Percentiles rank a stretch among this genome's conserved stretches.
phyloP scores from a whole-genome alignment of 2,113 vertebrate genomes.

The Brienomyrus longianalis region DNA sequence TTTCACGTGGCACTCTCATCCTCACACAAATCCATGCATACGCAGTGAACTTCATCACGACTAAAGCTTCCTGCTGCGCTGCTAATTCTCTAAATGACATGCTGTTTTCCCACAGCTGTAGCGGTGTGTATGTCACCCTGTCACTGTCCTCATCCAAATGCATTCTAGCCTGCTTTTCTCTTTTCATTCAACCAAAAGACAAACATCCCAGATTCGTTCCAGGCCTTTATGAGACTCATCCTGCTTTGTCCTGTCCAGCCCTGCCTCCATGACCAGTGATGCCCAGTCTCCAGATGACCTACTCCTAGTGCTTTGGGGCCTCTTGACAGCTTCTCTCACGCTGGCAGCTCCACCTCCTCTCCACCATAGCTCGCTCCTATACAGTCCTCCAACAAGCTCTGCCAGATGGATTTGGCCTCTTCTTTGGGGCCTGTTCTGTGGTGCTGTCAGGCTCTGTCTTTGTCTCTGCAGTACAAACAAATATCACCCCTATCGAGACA shows the following conservation, averaged over 20 bases:
- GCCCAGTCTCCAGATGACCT: neutral
- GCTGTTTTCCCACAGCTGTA: neutral
- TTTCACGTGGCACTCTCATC: neutral
- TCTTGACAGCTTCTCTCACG: neutral
- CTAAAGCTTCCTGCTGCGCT: neutral
- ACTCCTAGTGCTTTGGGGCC: neutral
- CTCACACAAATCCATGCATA: neutral
- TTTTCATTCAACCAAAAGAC: neutral
- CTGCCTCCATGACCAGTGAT: neutral
- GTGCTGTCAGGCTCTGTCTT: neutral
- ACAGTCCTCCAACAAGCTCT: neutral
- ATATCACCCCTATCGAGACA: neutral
- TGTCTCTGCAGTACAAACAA: neutral
- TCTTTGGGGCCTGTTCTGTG: neutral
- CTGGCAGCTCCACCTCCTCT: neutral
- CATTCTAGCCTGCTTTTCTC: neutral
- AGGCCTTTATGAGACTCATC: neutral
- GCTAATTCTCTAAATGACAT: neutral
- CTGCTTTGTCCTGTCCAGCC: neutral
- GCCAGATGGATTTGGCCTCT: neutral
- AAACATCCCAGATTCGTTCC: neutral
- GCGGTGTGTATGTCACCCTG: neutral
- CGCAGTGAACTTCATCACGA: neutral
- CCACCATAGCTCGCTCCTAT: neutral
- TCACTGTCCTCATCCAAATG: neutral